Evolutionary conservation across 35 echinoderm and acorn worm species (phyloP).

Genomic region (Acanthaster planci): DNA sequence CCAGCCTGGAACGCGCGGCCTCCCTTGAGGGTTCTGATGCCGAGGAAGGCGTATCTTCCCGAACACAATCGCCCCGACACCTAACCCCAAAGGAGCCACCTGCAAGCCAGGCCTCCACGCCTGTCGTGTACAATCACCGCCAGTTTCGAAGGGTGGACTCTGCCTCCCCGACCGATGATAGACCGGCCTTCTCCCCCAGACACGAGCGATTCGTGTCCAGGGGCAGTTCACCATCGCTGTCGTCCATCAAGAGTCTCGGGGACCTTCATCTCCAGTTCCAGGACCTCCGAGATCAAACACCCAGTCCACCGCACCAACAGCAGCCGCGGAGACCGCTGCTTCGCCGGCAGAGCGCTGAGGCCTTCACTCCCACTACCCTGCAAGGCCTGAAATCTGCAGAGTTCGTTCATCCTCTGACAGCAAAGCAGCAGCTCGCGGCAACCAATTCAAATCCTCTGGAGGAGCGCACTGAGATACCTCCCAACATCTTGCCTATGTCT

Average conservation of each 20-base stretch:
- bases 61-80: not conserved
- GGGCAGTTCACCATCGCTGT: not conserved
- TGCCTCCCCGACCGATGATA: conserved; percentile 10
- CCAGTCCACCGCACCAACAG: conserved; percentile 17
- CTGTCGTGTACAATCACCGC: not conserved
- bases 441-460: conserved; percentile 1
- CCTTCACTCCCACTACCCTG: conserved; percentile 25
- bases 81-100: not conserved
- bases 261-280: not conserved
- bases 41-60: not conserved
- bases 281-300: not conserved
- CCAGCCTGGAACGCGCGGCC: not conserved
- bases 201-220: not conserved
- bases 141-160: not conserved
- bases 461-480: not conserved
- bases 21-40: not conserved
- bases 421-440: not conserved
- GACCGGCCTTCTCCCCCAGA: not conserved
- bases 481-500: not conserved
- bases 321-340: conserved; percentile 46
- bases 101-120: not conserved
- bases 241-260: conserved; percentile 1
- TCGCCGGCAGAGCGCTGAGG: conserved; percentile 79
- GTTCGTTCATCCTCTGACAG: not conserved
- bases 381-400: not conserved